These are phyloP conservation scores for Aptenodytes patagonicus DNA, from an alignment of 2,113 vertebrate species.

Conservation along the genomic window DNA sequence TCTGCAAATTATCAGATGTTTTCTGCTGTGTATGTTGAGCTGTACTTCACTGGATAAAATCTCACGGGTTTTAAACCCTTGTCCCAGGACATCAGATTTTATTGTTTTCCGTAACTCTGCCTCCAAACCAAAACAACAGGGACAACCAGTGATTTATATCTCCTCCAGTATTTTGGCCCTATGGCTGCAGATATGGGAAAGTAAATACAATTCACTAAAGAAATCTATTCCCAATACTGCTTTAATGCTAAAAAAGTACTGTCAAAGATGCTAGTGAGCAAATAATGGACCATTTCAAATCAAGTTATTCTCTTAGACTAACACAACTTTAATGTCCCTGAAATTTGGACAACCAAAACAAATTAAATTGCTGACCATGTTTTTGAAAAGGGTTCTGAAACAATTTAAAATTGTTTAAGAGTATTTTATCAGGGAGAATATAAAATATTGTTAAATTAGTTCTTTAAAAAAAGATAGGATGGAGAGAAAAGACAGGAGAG, in stretches of 20 bases:
- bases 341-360: background rate
- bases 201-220: background rate
- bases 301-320: background rate
- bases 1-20: background rate
- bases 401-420: background rate
- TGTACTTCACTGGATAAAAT: background rate
- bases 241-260: background rate
- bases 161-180: background rate
- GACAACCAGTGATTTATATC: background rate
- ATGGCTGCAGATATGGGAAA: background rate
- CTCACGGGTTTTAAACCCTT: background rate
- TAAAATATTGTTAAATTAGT: background rate
- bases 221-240: background rate
- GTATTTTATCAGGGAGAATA: background rate
- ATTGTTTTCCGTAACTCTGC: background rate
- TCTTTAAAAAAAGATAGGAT: background rate
- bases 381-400: background rate
- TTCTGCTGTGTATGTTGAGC: background rate
- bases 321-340: background rate
- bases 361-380: background rate
- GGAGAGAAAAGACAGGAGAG: background rate
- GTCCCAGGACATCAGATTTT: background rate
- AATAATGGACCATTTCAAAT: background rate
- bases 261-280: background rate
- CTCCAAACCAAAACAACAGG: background rate